These are phyloP conservation scores for Apteryx owenii DNA, from an alignment of 2,113 vertebrate genomes.

Conservation along the genomic window DNA sequence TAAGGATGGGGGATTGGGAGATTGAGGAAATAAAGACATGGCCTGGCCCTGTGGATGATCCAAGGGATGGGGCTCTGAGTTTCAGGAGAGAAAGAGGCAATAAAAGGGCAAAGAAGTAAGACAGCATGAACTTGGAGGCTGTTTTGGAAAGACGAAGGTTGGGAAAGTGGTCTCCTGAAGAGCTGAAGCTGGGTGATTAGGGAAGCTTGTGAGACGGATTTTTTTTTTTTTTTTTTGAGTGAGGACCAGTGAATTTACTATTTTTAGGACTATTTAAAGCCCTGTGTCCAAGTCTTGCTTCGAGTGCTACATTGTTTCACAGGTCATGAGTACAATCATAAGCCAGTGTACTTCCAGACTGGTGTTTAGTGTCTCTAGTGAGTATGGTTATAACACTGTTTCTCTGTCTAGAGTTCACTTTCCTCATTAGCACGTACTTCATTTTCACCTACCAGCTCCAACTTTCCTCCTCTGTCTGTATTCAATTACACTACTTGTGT, in stretches of 20 bases:
- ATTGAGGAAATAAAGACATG: not conserved
- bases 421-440: not conserved
- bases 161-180: not conserved
- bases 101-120: not conserved
- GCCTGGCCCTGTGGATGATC: not conserved
- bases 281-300: not conserved
- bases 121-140: accelerated
- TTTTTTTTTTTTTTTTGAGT: not conserved
- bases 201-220: not conserved
- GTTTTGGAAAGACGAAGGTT: not conserved
- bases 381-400: not conserved
- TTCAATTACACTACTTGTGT: not conserved
- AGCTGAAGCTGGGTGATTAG: not conserved
- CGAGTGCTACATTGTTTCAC: not conserved
- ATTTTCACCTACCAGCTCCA: not conserved
- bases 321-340: not conserved
- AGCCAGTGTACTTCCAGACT: not conserved
- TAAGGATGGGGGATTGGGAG: not conserved
- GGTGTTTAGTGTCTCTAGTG: not conserved
- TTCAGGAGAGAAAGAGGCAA: not conserved
- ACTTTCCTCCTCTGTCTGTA: not conserved
- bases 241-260: not conserved
- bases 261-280: not conserved
- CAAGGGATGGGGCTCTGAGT: not conserved
- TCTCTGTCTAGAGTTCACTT: not conserved